Conservation (phyloP, 2,113 vertebrate species). For the Cinclus mexicanus region DNA sequence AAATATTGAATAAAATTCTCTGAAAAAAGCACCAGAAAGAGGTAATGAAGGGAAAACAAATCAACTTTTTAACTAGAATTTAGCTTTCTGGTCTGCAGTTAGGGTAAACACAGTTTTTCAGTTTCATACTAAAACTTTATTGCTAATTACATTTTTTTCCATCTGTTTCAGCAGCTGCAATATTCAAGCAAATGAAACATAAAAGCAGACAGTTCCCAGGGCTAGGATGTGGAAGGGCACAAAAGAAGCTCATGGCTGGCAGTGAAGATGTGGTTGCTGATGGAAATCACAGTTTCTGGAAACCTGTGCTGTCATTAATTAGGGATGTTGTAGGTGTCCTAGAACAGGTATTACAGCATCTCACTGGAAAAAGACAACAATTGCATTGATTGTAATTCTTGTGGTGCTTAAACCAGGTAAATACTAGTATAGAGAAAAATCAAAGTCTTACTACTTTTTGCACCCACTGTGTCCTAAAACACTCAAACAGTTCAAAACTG, state of each 20-base stretch:
- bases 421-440: neutral
- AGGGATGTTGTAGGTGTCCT: neutral
- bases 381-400: neutral
- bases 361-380: neutral
- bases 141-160: neutral
- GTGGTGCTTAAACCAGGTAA: neutral
- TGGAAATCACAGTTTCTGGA: neutral
- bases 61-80: neutral
- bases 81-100: neutral
- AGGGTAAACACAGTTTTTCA: neutral
- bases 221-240: neutral
- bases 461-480: neutral
- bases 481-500: neutral
- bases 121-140: neutral
- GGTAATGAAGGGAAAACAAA: neutral
- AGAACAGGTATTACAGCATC: neutral
- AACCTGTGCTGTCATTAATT: neutral
- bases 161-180: neutral
- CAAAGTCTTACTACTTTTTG: neutral
- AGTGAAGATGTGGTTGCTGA: neutral
- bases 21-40: neutral
- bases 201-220: neutral
- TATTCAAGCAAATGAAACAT: neutral
- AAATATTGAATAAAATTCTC: neutral
- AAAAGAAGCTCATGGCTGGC: neutral